These are phyloP conservation scores for Xyliphius kryptos DNA, from an alignment of 2,113 vertebrate genomes.

Conservation along the genomic window DNA sequence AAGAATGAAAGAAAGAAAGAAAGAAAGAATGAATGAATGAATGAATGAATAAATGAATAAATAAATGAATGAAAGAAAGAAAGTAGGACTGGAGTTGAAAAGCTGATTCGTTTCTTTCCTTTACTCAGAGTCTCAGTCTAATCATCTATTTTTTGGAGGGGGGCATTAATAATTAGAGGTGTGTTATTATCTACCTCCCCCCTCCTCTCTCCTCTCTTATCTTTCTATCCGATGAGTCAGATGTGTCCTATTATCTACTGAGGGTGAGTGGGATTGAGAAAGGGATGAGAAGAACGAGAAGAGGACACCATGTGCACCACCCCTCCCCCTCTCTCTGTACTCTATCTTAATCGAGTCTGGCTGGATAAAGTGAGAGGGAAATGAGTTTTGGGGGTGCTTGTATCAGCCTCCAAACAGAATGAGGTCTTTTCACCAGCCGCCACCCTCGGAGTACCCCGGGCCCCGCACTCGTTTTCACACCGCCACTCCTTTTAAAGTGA, in stretches of 20 bases:
- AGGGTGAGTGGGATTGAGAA: slow-evolving; percentile 28
- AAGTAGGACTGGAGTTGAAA: too few relatives aligned
- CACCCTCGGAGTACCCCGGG: slow-evolving; percentile 21
- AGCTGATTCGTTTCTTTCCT: too few relatives aligned
- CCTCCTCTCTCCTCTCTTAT: slow-evolving; percentile 9
- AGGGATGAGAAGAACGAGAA: slow-evolving; percentile 18
- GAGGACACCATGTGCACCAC: slow-evolving; percentile 22
- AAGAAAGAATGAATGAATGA: too few relatives aligned
- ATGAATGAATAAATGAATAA: too few relatives aligned
- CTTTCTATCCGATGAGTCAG: slow-evolving; percentile 18
- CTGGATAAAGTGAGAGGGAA: slow-evolving; percentile 39
- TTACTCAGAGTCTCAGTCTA: too few relatives aligned
- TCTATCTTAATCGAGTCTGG: slow-evolving; percentile 36
- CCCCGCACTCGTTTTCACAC: slow-evolving; percentile 17
- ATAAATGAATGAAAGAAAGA: too few relatives aligned
- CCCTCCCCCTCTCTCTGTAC: slow-evolving; percentile 7
- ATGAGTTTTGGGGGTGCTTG: slow-evolving; percentile 35
- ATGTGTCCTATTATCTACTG: slow-evolving; percentile 29
- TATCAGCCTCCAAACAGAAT: slow-evolving; percentile 30
- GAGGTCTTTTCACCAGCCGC: slow-evolving; percentile 39
- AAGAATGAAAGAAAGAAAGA: too few relatives aligned
- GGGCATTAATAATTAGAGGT: slow-evolving; percentile 15
- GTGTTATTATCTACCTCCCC: slow-evolving; percentile 14
- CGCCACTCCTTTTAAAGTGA: slow-evolving; percentile 31
- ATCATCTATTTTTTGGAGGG: too few relatives aligned